Evolutionary conservation across 2,113 vertebrate genomes (phyloP).

Genomic region (Festucalex cinctus): DNA sequence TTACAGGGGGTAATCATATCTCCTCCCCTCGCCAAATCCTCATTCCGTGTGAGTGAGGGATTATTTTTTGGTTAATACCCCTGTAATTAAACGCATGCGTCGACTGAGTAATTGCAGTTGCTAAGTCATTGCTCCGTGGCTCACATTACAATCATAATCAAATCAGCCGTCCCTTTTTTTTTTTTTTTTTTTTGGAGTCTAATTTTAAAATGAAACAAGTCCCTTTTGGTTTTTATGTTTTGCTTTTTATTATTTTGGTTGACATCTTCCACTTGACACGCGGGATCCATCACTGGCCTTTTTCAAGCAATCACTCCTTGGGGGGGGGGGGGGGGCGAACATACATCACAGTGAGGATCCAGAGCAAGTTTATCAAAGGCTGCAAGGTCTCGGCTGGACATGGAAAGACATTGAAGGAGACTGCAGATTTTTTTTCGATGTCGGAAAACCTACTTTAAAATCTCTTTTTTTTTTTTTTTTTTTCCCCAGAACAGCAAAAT

Average conservation of each 20-base stretch:
- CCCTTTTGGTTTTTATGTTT: background rate
- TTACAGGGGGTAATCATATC: slow-evolving; percentile 65
- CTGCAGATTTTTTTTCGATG: background rate
- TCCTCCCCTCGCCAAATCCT: slow-evolving; percentile 57
- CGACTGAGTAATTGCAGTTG: slow-evolving; percentile 67
- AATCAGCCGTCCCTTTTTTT: slow-evolving; percentile 33
- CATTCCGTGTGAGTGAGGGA: slow-evolving; percentile 61
- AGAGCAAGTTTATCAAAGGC: slow-evolving; percentile 32
- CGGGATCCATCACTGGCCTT: background rate
- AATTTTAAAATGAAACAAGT: slow-evolving; percentile 20
- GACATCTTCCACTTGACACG: no score
- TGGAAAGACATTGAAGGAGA: background rate
- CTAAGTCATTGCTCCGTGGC: slow-evolving; percentile 56
- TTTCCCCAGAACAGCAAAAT: background rate
- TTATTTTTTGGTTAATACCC: slow-evolving; percentile 66
- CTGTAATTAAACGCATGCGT: slow-evolving; percentile 71
- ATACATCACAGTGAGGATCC: background rate
- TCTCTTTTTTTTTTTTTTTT: background rate
- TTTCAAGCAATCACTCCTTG: background rate
- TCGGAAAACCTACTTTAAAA: background rate
- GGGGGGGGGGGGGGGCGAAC: background rate
- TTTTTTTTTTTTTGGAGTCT: background rate
- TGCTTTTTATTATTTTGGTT: background rate
- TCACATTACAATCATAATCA: slow-evolving; percentile 59
- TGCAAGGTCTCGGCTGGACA: slow-evolving; percentile 30